Evolutionary conservation across 1,140 invertebrate species (phyloP), one percentile per base, ranked within the genome.

Genomic region (Brachionus angularis): DNA sequence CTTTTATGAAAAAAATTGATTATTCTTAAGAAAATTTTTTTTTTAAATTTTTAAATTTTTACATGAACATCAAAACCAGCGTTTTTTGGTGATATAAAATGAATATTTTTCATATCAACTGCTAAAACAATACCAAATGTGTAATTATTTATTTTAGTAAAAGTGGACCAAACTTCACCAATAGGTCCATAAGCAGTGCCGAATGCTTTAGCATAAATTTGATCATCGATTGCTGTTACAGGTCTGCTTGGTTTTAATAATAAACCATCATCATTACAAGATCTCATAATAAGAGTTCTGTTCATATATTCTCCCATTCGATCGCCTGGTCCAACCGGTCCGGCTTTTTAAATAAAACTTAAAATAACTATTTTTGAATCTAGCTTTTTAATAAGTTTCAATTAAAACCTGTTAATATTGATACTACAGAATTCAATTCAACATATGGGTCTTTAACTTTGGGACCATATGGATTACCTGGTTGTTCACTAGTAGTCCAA

Each of bases 401-500:
- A n/a, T n/a, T n/a, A n/a, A n/a, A 14, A 64, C 61, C 61, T 67
- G 67, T 44, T 1, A 79, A 72, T 12, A 76, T 74, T 2, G 77
- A 73, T 5, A 78, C 75, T 27, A 75, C 46, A 12, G 71, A 72
- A 10, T 79, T 73, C 7, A 78, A 71, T 18, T 73, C 73, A 31
- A 72, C 58, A 46, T 76, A 62, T 8, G 74, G 36, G 39, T 75
- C 74, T 12, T 36, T 70, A 50, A 46, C 61, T 71, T 34, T 67
- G 0, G 46, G n/a, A n/a, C 58, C 52, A 46, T 75, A 75, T 4
- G 73, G 71, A 64, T 78, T 78, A 46, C 76, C 78, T 31, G 74
- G 75, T 50, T 79, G 78, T 10, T 5, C 49, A n/a, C 71, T 44
- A 14, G 75, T 76, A 5, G 78, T 75, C 77, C 78, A 79, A 62